phyloP scores from a whole-genome alignment of 1,140 invertebrate genomes.

The Micrasema longulum region DNA sequence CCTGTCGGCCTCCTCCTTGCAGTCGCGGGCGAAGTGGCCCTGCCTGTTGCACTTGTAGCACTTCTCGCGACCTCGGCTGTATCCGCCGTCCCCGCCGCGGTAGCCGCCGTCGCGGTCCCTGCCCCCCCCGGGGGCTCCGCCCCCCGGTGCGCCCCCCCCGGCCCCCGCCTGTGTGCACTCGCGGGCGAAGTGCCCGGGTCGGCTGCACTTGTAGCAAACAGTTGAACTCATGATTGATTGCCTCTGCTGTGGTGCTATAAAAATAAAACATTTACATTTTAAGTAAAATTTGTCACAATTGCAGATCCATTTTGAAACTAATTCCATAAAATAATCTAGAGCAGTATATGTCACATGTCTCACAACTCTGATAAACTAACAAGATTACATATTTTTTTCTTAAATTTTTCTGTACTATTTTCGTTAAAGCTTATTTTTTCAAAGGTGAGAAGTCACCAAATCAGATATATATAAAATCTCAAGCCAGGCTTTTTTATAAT shows the following conservation, averaged over 20 bases:
- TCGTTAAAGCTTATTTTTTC: too few species aligned
- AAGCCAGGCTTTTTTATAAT: too few species aligned
- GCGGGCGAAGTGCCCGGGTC: slow-evolving; percentile 86
- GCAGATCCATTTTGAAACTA: too few species aligned
- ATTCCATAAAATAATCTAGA: too few species aligned
- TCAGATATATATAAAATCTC: too few species aligned
- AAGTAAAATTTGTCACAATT: too few species aligned
- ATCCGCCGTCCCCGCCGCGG: slow-evolving; percentile 62
- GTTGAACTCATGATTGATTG: slow-evolving; percentile 74
- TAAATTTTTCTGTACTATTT: too few species aligned
- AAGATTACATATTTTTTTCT: too few species aligned
- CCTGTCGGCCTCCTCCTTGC: slow-evolving; percentile 86
- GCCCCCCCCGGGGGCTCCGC: slow-evolving; percentile 69
- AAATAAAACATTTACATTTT: too few species aligned
- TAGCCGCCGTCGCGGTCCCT: slow-evolving; percentile 41
- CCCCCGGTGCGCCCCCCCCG: slow-evolving; percentile 69
- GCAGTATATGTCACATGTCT: too few species aligned
- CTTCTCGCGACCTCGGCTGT: slow-evolving; percentile 77
- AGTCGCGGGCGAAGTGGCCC: slow-evolving; percentile 93
- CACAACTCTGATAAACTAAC: too few species aligned
- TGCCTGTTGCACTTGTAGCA: slow-evolving; percentile 96
- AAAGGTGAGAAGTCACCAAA: too few species aligned
- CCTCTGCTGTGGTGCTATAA: background rate
- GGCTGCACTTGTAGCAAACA: slow-evolving; percentile 92
- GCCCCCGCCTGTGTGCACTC: slow-evolving; percentile 82